These are phyloP conservation scores for Lamprotornis superbus DNA, from an alignment of 2,113 vertebrate species.

Conservation along the genomic window DNA sequence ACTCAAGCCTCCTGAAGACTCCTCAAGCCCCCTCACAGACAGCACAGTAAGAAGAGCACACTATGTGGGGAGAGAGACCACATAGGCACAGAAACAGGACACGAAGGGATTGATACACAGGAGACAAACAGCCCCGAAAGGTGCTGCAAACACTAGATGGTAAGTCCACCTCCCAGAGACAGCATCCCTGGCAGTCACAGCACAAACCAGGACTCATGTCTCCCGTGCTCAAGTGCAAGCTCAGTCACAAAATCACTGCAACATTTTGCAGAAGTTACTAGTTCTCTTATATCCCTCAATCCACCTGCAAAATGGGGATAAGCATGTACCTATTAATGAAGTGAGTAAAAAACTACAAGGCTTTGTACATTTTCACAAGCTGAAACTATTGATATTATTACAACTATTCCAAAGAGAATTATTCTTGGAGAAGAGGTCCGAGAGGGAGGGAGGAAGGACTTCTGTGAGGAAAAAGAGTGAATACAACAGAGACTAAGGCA, in stretches of 20 bases:
- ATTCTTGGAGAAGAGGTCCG: not conserved
- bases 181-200: not conserved
- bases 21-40: not conserved
- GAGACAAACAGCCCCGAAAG: not conserved
- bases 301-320: not conserved
- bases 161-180: not conserved
- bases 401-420: not conserved
- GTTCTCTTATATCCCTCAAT: not conserved
- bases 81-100: not conserved
- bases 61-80: not conserved
- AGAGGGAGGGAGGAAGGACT: not conserved
- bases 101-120: not conserved
- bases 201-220: not conserved
- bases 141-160: not conserved
- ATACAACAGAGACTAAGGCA: not conserved
- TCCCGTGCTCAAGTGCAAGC: not conserved
- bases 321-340: not conserved
- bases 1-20: not conserved
- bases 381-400: not conserved
- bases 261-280: not conserved
- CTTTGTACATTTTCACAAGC: not conserved
- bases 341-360: not conserved
- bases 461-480: not conserved
- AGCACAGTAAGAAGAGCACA: not conserved
- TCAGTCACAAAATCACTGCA: not conserved